phyloP scores from a whole-genome alignment of 2,797 vertebrate species.

The Meda fulgida region DNA sequence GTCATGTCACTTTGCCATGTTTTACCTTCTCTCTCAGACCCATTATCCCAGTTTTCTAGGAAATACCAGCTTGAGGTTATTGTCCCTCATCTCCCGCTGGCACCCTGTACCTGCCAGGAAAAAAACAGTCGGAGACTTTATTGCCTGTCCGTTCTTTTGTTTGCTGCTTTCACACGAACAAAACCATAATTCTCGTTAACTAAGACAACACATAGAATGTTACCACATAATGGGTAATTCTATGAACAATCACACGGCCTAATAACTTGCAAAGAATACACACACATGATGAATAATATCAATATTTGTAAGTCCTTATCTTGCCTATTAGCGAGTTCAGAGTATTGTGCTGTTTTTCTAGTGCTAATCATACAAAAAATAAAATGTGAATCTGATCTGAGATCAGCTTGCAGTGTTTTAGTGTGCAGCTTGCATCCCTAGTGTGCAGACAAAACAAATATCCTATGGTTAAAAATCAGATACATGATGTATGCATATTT shows the following conservation, averaged over 20 bases:
- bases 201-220: slow-evolving; percentile 15
- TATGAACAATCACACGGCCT: background rate
- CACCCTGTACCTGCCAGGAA: background rate
- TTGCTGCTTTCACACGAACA: slow-evolving; percentile 6
- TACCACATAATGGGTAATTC: slow-evolving; percentile 14
- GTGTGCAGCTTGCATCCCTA: slow-evolving; percentile 10
- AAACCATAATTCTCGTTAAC: background rate
- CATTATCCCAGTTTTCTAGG: slow-evolving; percentile 18
- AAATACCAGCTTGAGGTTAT: slow-evolving; percentile 7
- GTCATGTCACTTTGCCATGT: background rate
- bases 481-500: slow-evolving; percentile 3
- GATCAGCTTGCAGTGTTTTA: slow-evolving; percentile 3
- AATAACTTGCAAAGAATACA: slow-evolving; percentile 6
- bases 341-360: slow-evolving; percentile 11
- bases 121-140: slow-evolving; percentile 1
- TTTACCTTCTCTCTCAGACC: background rate
- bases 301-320: slow-evolving; percentile 32
- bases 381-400: slow-evolving; percentile 8
- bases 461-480: slow-evolving; percentile 14
- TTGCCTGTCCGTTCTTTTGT: slow-evolving; percentile 7
- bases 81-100: background rate
- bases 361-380: background rate
- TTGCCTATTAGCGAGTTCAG: slow-evolving; percentile 1
- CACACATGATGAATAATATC: background rate
- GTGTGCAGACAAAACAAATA: slow-evolving; percentile 21